phyloP scores from a whole-genome alignment of 1,140 invertebrate genomes.

The Drepana arcuata region DNA sequence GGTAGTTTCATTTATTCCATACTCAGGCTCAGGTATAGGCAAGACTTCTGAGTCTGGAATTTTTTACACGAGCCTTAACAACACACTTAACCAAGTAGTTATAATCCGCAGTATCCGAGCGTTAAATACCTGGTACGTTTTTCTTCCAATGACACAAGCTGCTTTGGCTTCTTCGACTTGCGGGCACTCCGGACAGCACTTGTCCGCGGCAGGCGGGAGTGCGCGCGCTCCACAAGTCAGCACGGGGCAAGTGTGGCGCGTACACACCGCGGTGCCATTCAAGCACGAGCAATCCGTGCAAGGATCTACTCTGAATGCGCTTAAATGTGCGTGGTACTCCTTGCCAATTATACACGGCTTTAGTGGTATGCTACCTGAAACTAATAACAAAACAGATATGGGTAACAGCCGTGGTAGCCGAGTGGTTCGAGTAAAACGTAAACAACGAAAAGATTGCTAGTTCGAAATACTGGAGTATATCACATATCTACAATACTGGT shows the following conservation, averaged over 20 bases:
- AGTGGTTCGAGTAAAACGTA: too few relatives aligned
- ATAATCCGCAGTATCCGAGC: too few relatives aligned
- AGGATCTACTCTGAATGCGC: conserved; percentile 78
- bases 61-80: too few relatives aligned
- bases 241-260: conserved; percentile 84
- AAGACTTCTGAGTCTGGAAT: too few relatives aligned
- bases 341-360: conserved; percentile 81
- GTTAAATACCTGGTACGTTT: conserved; percentile 78
- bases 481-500: too few relatives aligned
- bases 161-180: conserved; percentile 74
- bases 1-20: too few relatives aligned
- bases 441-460: too few relatives aligned
- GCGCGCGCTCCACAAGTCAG: conserved; percentile 83
- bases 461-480: too few relatives aligned
- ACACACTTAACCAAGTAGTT: too few relatives aligned
- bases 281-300: conserved; percentile 88
- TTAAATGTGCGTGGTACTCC: conserved; percentile 74
- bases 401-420: too few relatives aligned
- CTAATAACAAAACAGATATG: conserved; percentile 16
- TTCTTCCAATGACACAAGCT: conserved; percentile 76
- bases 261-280: conserved; percentile 84
- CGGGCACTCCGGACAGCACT: conserved; percentile 85
- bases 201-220: conserved; percentile 74
- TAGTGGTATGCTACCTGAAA: conserved; percentile 67
- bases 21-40: too few relatives aligned